Conservation (phyloP, 2,113 vertebrate species). For the Camarhynchus parvulus region DNA sequence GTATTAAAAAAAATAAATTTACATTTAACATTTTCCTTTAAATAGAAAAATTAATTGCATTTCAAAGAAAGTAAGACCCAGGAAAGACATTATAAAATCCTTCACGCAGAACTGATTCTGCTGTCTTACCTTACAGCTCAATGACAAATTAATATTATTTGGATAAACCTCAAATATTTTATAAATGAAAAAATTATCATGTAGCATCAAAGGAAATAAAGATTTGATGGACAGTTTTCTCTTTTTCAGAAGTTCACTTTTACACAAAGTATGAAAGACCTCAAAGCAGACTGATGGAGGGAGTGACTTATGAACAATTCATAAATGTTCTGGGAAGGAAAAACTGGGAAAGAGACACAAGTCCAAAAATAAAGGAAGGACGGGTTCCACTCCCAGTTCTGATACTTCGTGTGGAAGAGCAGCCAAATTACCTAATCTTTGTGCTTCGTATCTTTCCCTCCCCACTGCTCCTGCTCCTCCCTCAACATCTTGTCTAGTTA, state of each 20-base stretch:
- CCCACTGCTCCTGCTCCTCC: not conserved
- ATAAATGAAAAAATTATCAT: not conserved
- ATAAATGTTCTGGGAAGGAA: not conserved
- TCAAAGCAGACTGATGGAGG: not conserved
- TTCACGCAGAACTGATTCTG: not conserved
- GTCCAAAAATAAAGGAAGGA: not conserved
- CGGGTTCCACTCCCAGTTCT: not conserved
- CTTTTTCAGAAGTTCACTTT: not conserved
- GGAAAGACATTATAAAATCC: not conserved
- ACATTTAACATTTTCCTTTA: not conserved
- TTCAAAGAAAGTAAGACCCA: not conserved
- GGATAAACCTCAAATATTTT: not conserved
- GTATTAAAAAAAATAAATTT: not conserved
- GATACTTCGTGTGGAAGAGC: not conserved
- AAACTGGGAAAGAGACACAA: not conserved
- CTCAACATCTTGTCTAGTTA: not conserved
- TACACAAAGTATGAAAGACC: not conserved
- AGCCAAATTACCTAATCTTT: slow-evolving; percentile 7
- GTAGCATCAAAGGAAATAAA: not conserved
- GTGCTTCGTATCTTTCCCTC: not conserved
- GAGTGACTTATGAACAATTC: not conserved
- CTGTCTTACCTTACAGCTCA: not conserved
- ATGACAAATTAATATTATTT: not conserved
- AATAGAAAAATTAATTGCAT: not conserved
- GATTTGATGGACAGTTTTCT: not conserved